Base-by-base conservation (phyloP, 2,888 invertebrate species). In the Eristalis arbustorum region DNA sequence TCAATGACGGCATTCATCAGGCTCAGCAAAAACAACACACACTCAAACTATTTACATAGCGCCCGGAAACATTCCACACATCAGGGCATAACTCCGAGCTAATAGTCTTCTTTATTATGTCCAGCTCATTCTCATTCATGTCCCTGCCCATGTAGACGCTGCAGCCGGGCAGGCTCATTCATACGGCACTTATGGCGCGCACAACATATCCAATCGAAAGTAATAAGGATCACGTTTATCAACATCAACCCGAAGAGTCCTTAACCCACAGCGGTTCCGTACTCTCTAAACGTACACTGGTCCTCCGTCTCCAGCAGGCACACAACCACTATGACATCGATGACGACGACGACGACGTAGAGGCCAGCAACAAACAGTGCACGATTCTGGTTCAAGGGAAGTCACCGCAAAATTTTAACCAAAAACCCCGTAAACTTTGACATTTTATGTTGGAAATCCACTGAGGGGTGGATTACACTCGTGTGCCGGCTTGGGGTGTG, bases 361-460 rank as follows among this genome's bases (percentile, higher is more conserved):
- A n/a, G 18, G 42, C 10, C 13, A 37, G 67, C 56, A 76, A 76
- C 56, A 63, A 62, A 22, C 67, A 68, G 6, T 73, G 62, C 37
- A 67, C 71, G 64, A 59, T 49, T 64, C 22, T 67, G 59, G 63
- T 76, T 84, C 79, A 76, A 63, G 68, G 71, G 72, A 82, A 85
- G 77, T 77, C 59, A 82, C 82, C 82, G 56, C 82, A 85, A 85
- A 77, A 82, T 85, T 74, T 85, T 82, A 82, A 82, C 85, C 85
- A 82, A 82, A 82, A 85, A 77, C 77, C 81, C 68, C 82, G 76
- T 84, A 84, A 85, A 82, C 66, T 77, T 82, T 82, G 85, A 82
- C 85, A 85, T 82, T 82, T 82, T 82, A 82, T 82, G 72, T 73
- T 82, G 82, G 77, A 77, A 77, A 77, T 74, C 82, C 82, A 66